Base-by-base conservation (phyloP, 2,797 vertebrate genomes). In the Spinus olivaceus region DNA sequence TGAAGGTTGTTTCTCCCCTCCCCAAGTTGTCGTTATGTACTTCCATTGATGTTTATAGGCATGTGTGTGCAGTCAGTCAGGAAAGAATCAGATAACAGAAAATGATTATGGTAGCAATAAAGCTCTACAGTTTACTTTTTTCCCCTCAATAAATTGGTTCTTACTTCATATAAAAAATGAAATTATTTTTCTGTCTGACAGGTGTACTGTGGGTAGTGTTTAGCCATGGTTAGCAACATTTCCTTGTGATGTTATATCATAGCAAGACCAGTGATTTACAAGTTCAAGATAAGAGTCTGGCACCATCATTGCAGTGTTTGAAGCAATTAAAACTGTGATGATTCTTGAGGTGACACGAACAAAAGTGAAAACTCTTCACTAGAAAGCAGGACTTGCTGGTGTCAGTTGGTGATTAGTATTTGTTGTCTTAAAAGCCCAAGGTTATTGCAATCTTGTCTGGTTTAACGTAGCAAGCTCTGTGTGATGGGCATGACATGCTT, bases 271-370 rank as follows among this genome's bases (percentile, higher is more conserved):
- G 49, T 77, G 90, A 85, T 77, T 92, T 95, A 57, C 49, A 82
- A 74, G 53, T 50, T 92, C 63, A 61, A 53, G 74, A 44, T 90
- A 61, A 77, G 72, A 53, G 33, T 82, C 60, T 41, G 57, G 53
- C 46, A 56, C 21, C 37, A 76, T 76, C 80, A 35, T 16, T 60
- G 51, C 70, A 50, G 10, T 35, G 20, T 74, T 71, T 67, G 35
- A 81, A 87, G 46, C 79, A 93, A 92, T 92, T 92, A 92, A 93
- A 95, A 95, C 74, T 23, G 57, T 78, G 49, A 39, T 57, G 46
- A 61, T 79, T 91, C 49, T 73, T 89, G 37, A 73, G 81, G 60
- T 81, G 80, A 73, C 59, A 30, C 0, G 4, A 59, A 53, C 46
- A 86, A 61, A 92, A 87, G 64, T 65, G 57, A 77, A 89, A 92